Percentiles rank a stretch among this genome's conserved stretches.
Conservation (phyloP, 1,140 invertebrate genomes). For the Cyclina sinensis region DNA sequence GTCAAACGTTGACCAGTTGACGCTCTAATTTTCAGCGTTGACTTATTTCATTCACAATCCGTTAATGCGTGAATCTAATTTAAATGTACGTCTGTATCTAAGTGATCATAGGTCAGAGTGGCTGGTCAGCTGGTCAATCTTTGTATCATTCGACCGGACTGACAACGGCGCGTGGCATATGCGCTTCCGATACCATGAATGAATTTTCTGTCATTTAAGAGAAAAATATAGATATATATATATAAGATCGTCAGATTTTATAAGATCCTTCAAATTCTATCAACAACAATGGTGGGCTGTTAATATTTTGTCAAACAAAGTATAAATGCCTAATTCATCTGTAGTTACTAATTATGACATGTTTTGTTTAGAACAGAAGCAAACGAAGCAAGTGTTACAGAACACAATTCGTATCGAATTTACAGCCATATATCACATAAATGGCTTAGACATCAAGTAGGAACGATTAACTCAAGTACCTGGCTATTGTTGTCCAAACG, state of each 20-base stretch:
- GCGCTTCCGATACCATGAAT: no score
- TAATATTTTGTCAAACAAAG: no score
- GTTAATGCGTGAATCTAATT: slow-evolving; percentile 30
- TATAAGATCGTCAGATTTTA: no score
- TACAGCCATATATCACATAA: slow-evolving; percentile 31
- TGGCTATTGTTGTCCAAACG: background rate
- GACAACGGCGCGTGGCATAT: slow-evolving; percentile 9
- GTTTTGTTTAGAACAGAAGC: no score
- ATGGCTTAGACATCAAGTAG: background rate
- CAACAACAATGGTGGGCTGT: no score
- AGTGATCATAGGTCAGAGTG: slow-evolving; percentile 49
- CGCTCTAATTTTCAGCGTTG: slow-evolving; percentile 59
- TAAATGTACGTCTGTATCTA: slow-evolving; percentile 19
- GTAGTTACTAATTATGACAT: no score
- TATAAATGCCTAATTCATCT: no score
- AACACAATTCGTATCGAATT: no score
- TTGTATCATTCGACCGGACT: background rate
- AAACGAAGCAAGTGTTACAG: no score
- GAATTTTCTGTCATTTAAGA: no score
- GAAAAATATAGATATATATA: no score
- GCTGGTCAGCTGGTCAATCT: slow-evolving; percentile 37
- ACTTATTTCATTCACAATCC: slow-evolving; percentile 54
- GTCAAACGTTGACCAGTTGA: slow-evolving; percentile 59
- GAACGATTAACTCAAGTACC: slow-evolving; percentile 26
- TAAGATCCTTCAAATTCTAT: no score